Evolutionary conservation across 2,113 vertebrate genomes (phyloP), one percentile per base, ranked within the genome.

Genomic region (Sakesphorus luctuosus): DNA sequence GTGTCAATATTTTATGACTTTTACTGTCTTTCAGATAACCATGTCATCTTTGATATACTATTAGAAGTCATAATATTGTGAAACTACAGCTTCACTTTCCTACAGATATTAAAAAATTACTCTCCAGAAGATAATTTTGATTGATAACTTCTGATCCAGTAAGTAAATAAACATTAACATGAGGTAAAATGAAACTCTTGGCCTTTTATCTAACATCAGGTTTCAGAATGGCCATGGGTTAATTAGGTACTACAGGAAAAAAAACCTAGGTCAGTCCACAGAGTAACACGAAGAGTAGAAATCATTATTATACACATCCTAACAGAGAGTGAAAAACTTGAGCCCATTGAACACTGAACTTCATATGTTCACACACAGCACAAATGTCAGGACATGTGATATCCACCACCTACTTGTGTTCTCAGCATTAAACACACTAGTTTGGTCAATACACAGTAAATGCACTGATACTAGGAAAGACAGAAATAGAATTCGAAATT

Each of bases 381-480:
- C 55, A 67, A 56, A 66, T 19, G 44, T 52, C 46, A 65, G 33
- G 24, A 13, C 16, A 31, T 0, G 0, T 2, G 9, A 59, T 29
- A 67, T 67, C 4, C 43, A 67, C 13, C 43, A 28, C 9, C 55
- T 53, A 40, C 20, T n/a, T 31, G 28, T 52, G 26, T 31, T 65
- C 49, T 61, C 16, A 16, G 38, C 38, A 50, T 56, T 24, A 87
- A 46, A 58, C 10, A 24, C 1, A 0, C 9, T 25, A 46, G 20
- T 21, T 91, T 50, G 40, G 35, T 25, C 74, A 87, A 87, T 14
- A 28, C 18, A 28, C 0, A 29, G 16, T 14, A 71, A 82, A 35
- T 82, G 16, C 35, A 68, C 26, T 49, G 40, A 33, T 0, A 83
- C 14, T 3, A 61, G 24, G 14, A 31, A 90, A 73, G 67, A 74